Evolutionary conservation across 2,797 vertebrate genomes (phyloP), one percentile per base, ranked within the genome.

Genomic region (Distichodus sexfasciatus): DNA sequence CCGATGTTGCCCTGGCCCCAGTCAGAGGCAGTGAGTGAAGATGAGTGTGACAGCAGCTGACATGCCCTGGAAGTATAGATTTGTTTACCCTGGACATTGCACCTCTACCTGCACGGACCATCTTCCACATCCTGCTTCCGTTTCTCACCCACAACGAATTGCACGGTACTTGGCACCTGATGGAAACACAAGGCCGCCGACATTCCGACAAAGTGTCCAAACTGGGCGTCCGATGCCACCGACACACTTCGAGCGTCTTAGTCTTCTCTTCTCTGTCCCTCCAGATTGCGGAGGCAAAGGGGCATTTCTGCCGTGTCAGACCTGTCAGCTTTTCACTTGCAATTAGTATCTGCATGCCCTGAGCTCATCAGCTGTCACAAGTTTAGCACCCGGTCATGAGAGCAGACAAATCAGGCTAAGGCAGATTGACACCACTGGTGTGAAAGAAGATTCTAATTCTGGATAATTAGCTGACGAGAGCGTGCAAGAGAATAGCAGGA

Each of bases 251-350:
- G 23, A 63, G 40, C 58, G 33, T 11, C n/a, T 10, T 31, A 15
- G 2, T 7, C 17, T n/a, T n/a, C n/a, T 41, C 40, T 12, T 54
- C 8, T 72, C 47, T 64, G 51, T 55, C 36, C 3, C 60, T 46
- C 19, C 40, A 59, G 29, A 51, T 38, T 31, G 14, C 23, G 77
- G 81, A 74, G 31, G 79, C 72, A 85, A 81, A 83, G 84, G 83
- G 77, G 76, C 21, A 55, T 50, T 64, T 67, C 61, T 74, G 69
- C 74, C 74, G 77, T 79, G 86, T 90, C 88, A 87, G 84, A 85
- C 80, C 92, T 93, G 93, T 94, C 92, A 92, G 93, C 94, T 93
- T 94, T 94, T 97, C 94, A 94, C 92, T 91, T 92, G 83, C 88
- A 92, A 94, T 95, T 94, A 96, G 90, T 91, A 85, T 87, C 87